A percentile compares a stretch with the other conserved stretches of the same genome.
These are phyloP conservation scores for Sycobia sp. DNA, from an alignment of 1,140 invertebrate species.

Conservation along the genomic window DNA sequence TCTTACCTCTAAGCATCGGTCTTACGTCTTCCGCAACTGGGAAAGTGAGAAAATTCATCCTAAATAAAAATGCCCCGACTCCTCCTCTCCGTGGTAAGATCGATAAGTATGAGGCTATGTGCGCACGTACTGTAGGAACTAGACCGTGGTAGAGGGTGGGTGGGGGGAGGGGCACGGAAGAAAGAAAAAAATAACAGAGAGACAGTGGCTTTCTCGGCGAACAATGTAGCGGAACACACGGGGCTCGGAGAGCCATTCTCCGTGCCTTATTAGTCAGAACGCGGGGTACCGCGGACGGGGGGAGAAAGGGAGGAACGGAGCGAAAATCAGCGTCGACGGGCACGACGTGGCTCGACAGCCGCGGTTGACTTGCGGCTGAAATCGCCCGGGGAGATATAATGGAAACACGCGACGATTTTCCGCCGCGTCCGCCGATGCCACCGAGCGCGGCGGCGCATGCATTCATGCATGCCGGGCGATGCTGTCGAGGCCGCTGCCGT, in stretches of 20 bases:
- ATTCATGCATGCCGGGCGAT: neutral
- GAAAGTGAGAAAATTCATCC: conserved; percentile 8
- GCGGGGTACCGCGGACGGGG: no score
- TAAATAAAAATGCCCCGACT: conserved; percentile 1
- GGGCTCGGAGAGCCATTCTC: no score
- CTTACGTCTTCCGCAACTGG: no score
- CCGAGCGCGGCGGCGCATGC: no score
- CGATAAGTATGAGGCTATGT: no score
- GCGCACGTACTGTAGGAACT: conserved; percentile 35
- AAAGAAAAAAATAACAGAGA: no score
- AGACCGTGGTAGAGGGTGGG: neutral
- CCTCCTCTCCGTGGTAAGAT: no score
- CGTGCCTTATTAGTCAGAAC: conserved; percentile 15
- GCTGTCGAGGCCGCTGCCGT: no score
- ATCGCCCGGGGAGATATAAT: conserved; percentile 8
- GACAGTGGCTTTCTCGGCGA: no score
- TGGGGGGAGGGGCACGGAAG: no score
- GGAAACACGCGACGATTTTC: conserved; percentile 12
- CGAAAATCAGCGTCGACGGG: neutral
- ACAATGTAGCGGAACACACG: no score
- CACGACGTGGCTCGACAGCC: neutral
- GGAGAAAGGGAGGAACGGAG: neutral
- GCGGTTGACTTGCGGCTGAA: neutral
- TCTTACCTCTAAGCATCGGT: no score
- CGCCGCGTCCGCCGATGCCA: neutral